Evolutionary conservation across 2,888 invertebrate species (phyloP).

Genomic region (Drosophila engyochracea): DNA sequence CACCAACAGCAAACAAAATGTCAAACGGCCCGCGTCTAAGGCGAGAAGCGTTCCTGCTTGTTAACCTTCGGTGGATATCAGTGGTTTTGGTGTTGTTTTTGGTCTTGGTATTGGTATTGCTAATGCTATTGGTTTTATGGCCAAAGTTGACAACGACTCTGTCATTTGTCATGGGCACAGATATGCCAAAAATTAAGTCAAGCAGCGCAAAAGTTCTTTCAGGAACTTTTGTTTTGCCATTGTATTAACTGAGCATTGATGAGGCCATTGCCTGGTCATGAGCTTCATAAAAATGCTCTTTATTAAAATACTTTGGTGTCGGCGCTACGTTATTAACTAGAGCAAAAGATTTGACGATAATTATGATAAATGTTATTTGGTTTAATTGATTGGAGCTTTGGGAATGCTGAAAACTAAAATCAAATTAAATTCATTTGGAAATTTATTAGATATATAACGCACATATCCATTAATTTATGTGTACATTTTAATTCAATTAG

Average conservation of each 20-base stretch:
- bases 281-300: constrained; percentile 51
- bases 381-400: constrained; percentile 47
- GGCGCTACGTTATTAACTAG: constrained; percentile 22
- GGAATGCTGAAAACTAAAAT: constrained; percentile 12
- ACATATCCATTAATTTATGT: not conserved
- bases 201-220: constrained; percentile 49
- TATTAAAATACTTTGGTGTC: constrained; percentile 40
- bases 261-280: constrained; percentile 4
- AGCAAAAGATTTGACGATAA: constrained; percentile 48
- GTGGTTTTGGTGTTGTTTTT: constrained; percentile 1
- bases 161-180: constrained; percentile 68
- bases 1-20: constrained; percentile 61
- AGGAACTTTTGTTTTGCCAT: constrained; percentile 60
- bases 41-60: constrained; percentile 42
- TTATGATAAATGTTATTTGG: constrained; percentile 62
- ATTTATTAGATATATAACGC: not conserved
- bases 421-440: constrained; percentile 1
- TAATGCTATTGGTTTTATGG: constrained; percentile 56
- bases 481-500: not conserved
- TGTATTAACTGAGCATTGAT: constrained; percentile 47
- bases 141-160: constrained; percentile 64
- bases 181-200: constrained; percentile 68
- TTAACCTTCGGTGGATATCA: constrained; percentile 31
- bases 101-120: not conserved
- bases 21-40: constrained; percentile 35